phyloP scores from a whole-genome alignment of 1,140 invertebrate genomes.

The Bombus superbus region DNA sequence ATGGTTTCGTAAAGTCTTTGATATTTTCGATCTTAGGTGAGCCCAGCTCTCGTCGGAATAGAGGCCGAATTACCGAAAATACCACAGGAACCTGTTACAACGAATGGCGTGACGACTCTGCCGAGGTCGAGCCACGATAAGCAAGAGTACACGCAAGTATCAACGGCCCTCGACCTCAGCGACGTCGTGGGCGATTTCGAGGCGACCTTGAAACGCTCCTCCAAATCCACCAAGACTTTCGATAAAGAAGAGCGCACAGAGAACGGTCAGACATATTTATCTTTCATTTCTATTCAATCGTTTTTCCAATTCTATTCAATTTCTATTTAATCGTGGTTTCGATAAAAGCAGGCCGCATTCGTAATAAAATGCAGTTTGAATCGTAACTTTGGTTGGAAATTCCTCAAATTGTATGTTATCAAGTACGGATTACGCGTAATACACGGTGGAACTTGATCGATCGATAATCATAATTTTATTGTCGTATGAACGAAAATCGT shows the following conservation, averaged over 20 bases:
- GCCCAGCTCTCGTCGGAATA: constrained; percentile 68
- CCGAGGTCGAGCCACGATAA: constrained; percentile 59
- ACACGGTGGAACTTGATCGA: not conserved
- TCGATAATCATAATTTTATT: not conserved
- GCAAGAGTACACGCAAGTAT: constrained; percentile 47
- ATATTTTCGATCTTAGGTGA: constrained; percentile 68
- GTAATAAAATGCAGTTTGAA: not conserved
- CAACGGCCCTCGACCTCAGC: constrained; percentile 81
- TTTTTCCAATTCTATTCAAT: no score
- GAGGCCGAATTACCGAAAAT: constrained; percentile 74
- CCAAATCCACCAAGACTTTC: constrained; percentile 66
- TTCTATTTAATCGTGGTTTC: no score
- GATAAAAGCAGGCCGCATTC: not conserved
- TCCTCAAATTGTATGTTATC: not conserved
- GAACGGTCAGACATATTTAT: constrained; percentile 58
- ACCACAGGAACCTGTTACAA: constrained; percentile 69
- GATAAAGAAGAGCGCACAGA: constrained; percentile 55
- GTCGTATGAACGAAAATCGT: not conserved
- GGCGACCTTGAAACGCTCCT: constrained; percentile 85
- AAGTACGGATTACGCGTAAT: not conserved
- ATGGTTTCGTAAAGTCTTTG: constrained; percentile 24
- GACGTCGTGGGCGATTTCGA: constrained; percentile 90
- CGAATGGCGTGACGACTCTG: constrained; percentile 58
- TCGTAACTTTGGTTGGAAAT: not conserved
- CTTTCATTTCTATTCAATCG: not conserved